A percentile compares a stretch with the other conserved stretches of the same genome.
Evolutionary conservation across 2,888 invertebrate species (phyloP).

Genomic region (Venustoraphidia nigricollis): DNA sequence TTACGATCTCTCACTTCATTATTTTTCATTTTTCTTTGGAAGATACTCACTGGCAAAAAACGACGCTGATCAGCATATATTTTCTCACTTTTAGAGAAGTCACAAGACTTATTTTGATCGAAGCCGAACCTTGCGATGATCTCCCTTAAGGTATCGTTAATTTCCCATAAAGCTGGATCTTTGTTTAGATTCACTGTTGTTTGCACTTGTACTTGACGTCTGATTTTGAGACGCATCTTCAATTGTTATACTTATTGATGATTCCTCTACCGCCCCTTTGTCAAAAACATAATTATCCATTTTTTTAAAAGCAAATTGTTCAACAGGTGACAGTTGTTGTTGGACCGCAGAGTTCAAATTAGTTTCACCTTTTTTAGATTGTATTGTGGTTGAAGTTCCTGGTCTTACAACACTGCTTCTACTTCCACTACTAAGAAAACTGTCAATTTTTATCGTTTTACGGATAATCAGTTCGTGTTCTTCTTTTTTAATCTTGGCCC

Average conservation of each 20-base stretch:
- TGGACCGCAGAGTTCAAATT: constrained; percentile 10
- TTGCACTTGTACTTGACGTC: constrained; percentile 8
- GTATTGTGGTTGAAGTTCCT: constrained; percentile 3
- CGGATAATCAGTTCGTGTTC: constrained; percentile 6
- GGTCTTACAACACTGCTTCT: constrained; percentile 4
- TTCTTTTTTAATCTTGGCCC: constrained; percentile 8
- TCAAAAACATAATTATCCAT: constrained; percentile 11
- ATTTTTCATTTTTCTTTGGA: constrained; percentile 11
- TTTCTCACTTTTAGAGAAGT: constrained; percentile 10
- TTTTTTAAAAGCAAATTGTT: constrained; percentile 11
- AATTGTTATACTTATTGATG: constrained; percentile 10
- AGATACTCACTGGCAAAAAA: constrained; percentile 11
- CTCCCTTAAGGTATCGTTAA: constrained; percentile 12
- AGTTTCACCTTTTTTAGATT: constrained; percentile 11
- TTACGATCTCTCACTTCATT: constrained; percentile 7
- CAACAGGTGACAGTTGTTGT: constrained; percentile 9
- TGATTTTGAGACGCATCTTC: constrained; percentile 11
- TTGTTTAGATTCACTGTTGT: constrained; percentile 11
- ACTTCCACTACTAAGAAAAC: constrained; percentile 8
- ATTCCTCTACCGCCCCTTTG: constrained; percentile 9
- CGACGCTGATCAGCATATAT: constrained; percentile 10
- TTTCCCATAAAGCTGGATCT: constrained; percentile 12
- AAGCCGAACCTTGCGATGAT: constrained; percentile 12
- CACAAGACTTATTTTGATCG: constrained; percentile 11
- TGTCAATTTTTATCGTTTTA: constrained; percentile 7